Conservation (phyloP, 2,888 invertebrate genomes). For the Euspilapteryx auroguttella region DNA sequence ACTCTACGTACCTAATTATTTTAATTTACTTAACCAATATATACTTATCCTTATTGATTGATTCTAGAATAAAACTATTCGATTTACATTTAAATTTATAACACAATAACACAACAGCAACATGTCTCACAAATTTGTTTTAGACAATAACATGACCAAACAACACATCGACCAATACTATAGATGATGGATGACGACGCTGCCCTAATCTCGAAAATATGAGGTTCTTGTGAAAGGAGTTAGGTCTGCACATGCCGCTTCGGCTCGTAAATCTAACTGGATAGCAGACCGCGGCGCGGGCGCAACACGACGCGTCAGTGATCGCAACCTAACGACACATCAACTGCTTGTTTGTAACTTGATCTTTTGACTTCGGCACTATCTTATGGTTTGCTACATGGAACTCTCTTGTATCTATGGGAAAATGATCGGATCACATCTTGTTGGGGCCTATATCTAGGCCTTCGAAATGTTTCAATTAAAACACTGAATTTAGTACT, state of each 20-base stretch:
- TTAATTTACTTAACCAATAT: no score
- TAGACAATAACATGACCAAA: conserved; percentile 2
- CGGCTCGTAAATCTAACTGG: conserved; percentile 4
- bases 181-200: conserved; percentile 19
- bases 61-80: no score
- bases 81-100: no score
- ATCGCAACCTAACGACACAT: conserved; percentile 4
- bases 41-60: no score
- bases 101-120: no score
- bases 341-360: conserved; percentile 3
- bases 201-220: conserved; percentile 4
- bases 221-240: conserved; percentile 3
- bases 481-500: no score
- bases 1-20: no score
- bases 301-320: background rate
- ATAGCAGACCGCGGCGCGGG: conserved; percentile 4
- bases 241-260: conserved; percentile 1
- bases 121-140: no score
- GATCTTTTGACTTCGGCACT: conserved; percentile 3
- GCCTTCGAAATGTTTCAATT: no score
- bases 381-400: background rate
- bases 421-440: background rate
- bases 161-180: conserved; percentile 14
- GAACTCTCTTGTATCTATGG: background rate
- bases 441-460: no score